Base-by-base conservation (phyloP, 2,113 vertebrate species). In the Symphodus melops region DNA sequence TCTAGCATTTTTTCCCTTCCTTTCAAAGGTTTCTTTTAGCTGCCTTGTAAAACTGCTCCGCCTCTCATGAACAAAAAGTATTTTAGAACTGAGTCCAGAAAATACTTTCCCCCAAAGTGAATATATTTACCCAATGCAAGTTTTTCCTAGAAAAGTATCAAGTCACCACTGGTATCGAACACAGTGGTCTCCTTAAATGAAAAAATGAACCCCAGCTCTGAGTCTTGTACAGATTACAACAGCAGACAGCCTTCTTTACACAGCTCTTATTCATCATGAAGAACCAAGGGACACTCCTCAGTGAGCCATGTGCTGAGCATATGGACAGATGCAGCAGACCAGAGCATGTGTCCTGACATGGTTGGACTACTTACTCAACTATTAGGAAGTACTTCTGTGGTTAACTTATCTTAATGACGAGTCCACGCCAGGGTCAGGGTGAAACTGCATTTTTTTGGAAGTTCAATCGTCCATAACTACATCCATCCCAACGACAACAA, bases 231-330 rank as follows among this genome's bases (percentile, higher is more conserved):
- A 59, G 46, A 49, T 23, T 67, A 7, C n/a, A 16, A 64, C 33
- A 42, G 25, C 17, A 42, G 20, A 23, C 9, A n/a, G 46, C 54
- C 63, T 68, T 11, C 12, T 46, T 36, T 25, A 44, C 37, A 25
- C 48, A 25, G 39, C 51, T 59, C 20, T 55, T 57, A 69, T 53
- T 67, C 23, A 52, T 9, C 19, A 62, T 48, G 65, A 77, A 13
- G 37, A 37, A 21, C 46, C 56, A 25, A 20, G 56, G 52, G n/a
- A 42, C 19, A 23, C 10, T 46, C 55, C 42, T 48, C 55, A 10
- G 13, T 10, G 12, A 9, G 25, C 62, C 44, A 53, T 42, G 69
- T 79, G 78, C 68, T 12, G 71, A 2, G 5, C 51, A 57, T 13
- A 55, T 49, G 61, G 20, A 48, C 25, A 23, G 28, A 73, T 23